Base-by-base conservation (phyloP, 2,888 invertebrate species). In the Dryobota labecula region DNA sequence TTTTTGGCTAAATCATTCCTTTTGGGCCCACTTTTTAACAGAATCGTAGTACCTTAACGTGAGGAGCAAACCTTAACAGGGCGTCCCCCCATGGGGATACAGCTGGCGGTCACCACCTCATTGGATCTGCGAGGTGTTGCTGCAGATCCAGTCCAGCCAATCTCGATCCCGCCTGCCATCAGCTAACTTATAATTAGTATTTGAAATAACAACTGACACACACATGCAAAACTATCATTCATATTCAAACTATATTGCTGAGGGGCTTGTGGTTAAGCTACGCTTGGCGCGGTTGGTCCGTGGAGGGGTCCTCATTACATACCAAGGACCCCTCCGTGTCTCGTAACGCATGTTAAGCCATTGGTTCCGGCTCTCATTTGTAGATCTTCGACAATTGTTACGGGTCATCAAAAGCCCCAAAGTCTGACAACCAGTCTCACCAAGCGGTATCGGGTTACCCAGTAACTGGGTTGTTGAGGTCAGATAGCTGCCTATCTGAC, bases 1-100 rank as follows among this genome's bases (percentile, higher is more conserved):
- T 4, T 49, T 13, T 36, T 3, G 27, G 56, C n/a, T n/a, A 1
- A 36, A 33, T 15, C 4, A 36, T 20, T 11, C 27, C 9, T 13
- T n/a, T 49, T 30, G 13, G 15, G 5, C 13, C 38, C 38, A 38
- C 13, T 38, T 38, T 38, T 38, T 38, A 2, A 38, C 38, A 38
- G 38, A 38, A 11, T 38, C 38, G 38, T 1, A 38, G 38, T 38
- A 57, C 51, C 51, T 61, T 61, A 51, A 51, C 36, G 49, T 67
- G 66, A 18, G 38, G 38, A 3, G 47, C 77, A 73, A 73, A 77
- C 78, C 78, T 70, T 70, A 58, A 47, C 38, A 70, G 53, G 53
- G n/a, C 15, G 49, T 70, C 58, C 53, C 38, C 20, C 38, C 33
- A 36, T 9, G 45, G 57, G 38, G 45, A 33, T 18, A 53, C 51